A percentile compares a stretch with the other conserved stretches of the same genome.
Evolutionary conservation across 2,888 invertebrate genomes (phyloP).

Genomic region (Pteria penguin): DNA sequence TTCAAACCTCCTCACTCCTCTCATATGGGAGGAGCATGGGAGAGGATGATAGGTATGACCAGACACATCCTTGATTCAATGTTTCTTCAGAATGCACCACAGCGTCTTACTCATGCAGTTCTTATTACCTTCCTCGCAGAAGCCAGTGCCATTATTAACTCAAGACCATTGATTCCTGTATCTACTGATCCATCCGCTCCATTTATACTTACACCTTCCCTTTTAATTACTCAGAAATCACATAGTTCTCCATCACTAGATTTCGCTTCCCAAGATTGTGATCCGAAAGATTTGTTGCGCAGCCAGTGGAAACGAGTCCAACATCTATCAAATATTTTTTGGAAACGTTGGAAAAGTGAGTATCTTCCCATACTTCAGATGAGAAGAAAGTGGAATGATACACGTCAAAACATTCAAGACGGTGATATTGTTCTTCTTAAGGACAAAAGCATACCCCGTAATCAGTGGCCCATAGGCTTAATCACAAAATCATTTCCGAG

Average conservation of each 20-base stretch:
- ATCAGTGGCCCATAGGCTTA: conserved; percentile 7
- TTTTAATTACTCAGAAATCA: conserved; percentile 32
- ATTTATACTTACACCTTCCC: conserved; percentile 26
- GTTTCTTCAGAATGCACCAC: conserved; percentile 3
- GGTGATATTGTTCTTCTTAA: conserved; percentile 12
- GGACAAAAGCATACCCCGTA: conserved; percentile 2
- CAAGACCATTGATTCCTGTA: conserved; percentile 16
- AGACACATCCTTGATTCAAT: conserved; percentile 44
- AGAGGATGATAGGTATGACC: conserved; percentile 38
- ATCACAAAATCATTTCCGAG: neutral
- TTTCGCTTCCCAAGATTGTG: neutral
- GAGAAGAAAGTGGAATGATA: neutral
- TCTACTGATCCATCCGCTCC: conserved; percentile 33
- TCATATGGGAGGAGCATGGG: conserved; percentile 19
- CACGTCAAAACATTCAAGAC: neutral
- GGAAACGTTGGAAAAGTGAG: conserved; percentile 22
- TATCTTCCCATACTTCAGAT: neutral
- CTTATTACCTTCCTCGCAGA: conserved; percentile 24
- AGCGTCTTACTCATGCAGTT: conserved; percentile 22
- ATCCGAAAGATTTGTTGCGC: conserved; percentile 26
- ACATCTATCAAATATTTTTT: conserved; percentile 36
- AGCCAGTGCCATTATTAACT: conserved; percentile 26
- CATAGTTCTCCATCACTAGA: no score
- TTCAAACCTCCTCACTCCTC: no score
- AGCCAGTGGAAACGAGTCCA: conserved; percentile 43